Percentiles rank a stretch among this genome's conserved stretches.
These are phyloP conservation scores for Troides aeacus DNA, from an alignment of 2,888 invertebrate species.

Conservation along the genomic window DNA sequence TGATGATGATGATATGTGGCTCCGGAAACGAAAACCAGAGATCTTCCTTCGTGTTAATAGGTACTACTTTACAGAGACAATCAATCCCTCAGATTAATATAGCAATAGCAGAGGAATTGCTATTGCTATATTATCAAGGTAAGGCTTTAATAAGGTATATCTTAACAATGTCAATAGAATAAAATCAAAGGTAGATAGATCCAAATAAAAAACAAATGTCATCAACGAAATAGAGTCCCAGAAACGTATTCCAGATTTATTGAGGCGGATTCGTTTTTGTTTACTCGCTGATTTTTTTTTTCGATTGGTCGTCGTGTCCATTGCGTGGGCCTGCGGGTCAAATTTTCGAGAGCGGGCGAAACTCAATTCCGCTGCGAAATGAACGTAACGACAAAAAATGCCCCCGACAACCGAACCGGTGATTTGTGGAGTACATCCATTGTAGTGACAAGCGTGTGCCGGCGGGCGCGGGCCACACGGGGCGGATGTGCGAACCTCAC, in stretches of 20 bases:
- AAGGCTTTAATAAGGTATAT: too few relatives aligned
- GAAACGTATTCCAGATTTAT: slow-evolving; percentile 12
- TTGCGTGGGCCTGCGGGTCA: slow-evolving; percentile 43
- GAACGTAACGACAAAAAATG: slow-evolving; percentile 71
- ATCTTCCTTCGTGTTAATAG: too few relatives aligned
- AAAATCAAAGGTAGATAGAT: background rate
- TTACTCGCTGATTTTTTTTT: slow-evolving; percentile 43
- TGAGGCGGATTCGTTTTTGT: slow-evolving; percentile 45
- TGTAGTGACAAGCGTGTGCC: slow-evolving; percentile 74
- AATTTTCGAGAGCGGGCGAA: slow-evolving; percentile 56
- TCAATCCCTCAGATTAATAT: too few relatives aligned
- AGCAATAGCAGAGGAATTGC: too few relatives aligned
- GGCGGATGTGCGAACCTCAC: slow-evolving; percentile 49
- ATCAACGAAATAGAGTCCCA: background rate
- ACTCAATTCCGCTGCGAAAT: slow-evolving; percentile 73
- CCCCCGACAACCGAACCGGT: slow-evolving; percentile 60
- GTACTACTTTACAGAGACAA: too few relatives aligned
- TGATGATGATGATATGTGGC: too few relatives aligned
- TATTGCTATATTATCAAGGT: too few relatives aligned
- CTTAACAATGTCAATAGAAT: background rate
- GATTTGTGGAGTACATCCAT: slow-evolving; percentile 76
- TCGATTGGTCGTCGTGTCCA: background rate
- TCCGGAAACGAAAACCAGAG: too few relatives aligned
- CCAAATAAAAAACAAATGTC: background rate
- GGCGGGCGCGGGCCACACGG: slow-evolving; percentile 52